Evolutionary conservation across 2,797 vertebrate genomes (phyloP).

Genomic region (Cirrhinus mrigala): DNA sequence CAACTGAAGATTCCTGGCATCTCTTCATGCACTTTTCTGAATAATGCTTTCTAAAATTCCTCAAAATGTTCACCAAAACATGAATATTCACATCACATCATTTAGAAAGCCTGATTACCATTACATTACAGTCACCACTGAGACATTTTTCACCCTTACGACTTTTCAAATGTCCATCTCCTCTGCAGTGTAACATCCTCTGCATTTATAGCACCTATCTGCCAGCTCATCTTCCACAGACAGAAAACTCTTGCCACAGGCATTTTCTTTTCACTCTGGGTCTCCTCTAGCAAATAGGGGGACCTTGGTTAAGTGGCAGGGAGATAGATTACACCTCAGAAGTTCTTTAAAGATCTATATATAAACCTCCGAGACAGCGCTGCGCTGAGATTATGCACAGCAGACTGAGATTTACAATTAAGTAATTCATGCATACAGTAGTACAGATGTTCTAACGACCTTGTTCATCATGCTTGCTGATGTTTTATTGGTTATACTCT

Average conservation of each 20-base stretch:
- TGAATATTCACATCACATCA: slow-evolving; percentile 14
- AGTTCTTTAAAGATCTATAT: slow-evolving; percentile 37
- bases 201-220: slow-evolving; percentile 7
- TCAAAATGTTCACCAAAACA: neutral
- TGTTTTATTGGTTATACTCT: no score
- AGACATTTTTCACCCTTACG: slow-evolving; percentile 11
- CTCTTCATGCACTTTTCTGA: neutral
- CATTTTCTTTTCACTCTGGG: neutral
- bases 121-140: neutral
- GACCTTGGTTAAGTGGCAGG: slow-evolving; percentile 41
- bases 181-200: neutral
- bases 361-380: slow-evolving; percentile 8
- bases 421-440: neutral
- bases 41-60: neutral
- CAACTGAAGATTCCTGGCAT: neutral
- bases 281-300: neutral
- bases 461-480: neutral
- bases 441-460: neutral
- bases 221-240: slow-evolving; percentile 30
- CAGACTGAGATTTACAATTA: neutral
- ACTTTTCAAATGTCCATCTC: neutral
- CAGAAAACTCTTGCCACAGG: slow-evolving; percentile 3
- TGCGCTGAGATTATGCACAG: slow-evolving; percentile 16
- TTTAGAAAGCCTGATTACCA: neutral
- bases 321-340: neutral